Evolutionary conservation across 2,797 vertebrate genomes (phyloP).

Genomic region (Typhlichthys eigenmanni): DNA sequence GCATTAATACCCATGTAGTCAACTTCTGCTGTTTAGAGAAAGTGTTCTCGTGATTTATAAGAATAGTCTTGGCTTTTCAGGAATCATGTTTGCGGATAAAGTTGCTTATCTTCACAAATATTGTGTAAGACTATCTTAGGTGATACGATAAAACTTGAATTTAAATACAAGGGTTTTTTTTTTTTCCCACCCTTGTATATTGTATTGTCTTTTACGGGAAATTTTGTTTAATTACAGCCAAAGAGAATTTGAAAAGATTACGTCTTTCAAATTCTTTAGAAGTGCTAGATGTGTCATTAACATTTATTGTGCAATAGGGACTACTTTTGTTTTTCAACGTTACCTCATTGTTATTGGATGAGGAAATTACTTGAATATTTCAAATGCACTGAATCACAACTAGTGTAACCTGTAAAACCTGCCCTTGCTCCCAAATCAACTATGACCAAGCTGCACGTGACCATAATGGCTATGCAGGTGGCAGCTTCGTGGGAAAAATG

Average conservation of each 20-base stretch:
- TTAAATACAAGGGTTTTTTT: no score
- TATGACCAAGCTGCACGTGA: not conserved
- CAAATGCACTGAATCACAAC: conserved; percentile 27
- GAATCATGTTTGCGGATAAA: not conserved
- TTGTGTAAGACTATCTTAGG: not conserved
- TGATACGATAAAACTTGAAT: no score
- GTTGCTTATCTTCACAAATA: not conserved
- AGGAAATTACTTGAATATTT: conserved; percentile 63
- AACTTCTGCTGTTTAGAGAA: conserved; percentile 5
- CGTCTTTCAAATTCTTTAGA: no score
- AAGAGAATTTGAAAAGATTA: no score
- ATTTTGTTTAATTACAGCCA: no score
- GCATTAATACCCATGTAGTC: conserved; percentile 5
- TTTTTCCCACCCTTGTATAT: not conserved
- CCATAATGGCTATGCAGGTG: conserved; percentile 6
- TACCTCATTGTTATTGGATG: conserved; percentile 22
- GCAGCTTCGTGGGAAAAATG: not conserved
- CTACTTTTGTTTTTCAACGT: not conserved
- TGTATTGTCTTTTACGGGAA: conserved; percentile 20
- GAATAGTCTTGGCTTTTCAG: not conserved
- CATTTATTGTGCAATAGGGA: conserved; percentile 5
- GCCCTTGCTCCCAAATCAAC: conserved; percentile 26
- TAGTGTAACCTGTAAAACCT: conserved; percentile 56
- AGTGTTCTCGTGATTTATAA: conserved; percentile 6
- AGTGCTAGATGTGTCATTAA: conserved; percentile 16